Conservation (phyloP, 2,113 vertebrate species). For the Syngnathoides biaculeatus region DNA sequence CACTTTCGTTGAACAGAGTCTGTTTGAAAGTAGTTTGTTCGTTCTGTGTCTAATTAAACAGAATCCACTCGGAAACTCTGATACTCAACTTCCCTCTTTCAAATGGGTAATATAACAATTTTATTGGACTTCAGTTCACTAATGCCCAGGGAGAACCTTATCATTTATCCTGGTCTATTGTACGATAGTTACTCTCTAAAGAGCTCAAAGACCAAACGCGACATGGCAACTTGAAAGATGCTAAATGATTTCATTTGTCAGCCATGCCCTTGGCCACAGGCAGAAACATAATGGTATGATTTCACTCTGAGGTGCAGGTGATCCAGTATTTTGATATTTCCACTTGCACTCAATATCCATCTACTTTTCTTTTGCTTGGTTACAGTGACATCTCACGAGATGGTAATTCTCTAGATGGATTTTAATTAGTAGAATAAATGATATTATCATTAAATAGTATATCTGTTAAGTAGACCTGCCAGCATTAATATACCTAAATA, state of each 20-base stretch:
- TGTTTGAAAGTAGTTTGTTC: background rate
- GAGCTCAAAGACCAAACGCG: constrained; percentile 13
- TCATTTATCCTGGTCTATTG: background rate
- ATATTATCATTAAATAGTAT: too few species aligned
- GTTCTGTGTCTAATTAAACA: background rate
- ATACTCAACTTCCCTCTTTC: background rate
- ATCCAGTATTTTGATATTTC: constrained; percentile 30
- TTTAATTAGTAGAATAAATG: too few species aligned
- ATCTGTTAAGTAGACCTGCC: too few species aligned
- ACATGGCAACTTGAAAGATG: constrained; percentile 6
- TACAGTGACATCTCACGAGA: too few species aligned
- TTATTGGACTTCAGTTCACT: background rate
- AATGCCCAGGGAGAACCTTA: background rate
- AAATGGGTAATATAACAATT: background rate
- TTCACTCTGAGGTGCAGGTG: constrained; percentile 49
- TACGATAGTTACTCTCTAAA: background rate
- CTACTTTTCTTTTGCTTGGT: too few species aligned
- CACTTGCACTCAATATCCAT: too few species aligned
- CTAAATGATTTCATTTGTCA: constrained; percentile 56
- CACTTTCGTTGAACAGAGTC: background rate
- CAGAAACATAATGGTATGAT: constrained; percentile 55
- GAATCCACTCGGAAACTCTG: too few species aligned
- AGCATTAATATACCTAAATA: too few species aligned
- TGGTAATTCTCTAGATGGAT: too few species aligned
- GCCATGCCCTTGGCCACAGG: constrained; percentile 48